Evolutionary conservation across 2,888 invertebrate species (phyloP), one percentile per base, ranked within the genome.

Genomic region (Monopis laevigella): DNA sequence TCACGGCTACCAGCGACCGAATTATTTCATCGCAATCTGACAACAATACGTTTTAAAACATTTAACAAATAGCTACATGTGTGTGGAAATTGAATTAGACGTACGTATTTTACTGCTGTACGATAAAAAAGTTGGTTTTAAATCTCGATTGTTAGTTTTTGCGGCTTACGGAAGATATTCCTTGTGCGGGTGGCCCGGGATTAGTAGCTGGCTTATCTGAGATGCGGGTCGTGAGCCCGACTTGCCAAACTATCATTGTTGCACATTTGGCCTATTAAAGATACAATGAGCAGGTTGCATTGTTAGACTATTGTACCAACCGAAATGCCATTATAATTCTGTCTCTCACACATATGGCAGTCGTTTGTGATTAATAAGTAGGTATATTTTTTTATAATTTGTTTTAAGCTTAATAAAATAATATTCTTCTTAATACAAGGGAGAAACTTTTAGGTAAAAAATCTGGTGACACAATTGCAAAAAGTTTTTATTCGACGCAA

Each of bases 121-220:
- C 32, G 36, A 36, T 21, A 21, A 36, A 36, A 36, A 36, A 36
- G 36, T 36, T 12, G 21, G 36, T 36, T 36, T 21, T 36, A 36
- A 36, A 36, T n/a, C 36, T 21, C 36, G 21, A 36, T 36, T 36
- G 36, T 36, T 36, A 19, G 36, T 36, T 36, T 36, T 36, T 36
- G 36, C 36, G 12, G 21, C 36, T 36, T 19, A 36, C 11, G 11
- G n/a, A 13, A 11, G 19, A 36, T 36, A 19, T 10, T 36, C 21
- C 19, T 36, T 36, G 36, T 36, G 21, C 36, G 36, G 36, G 36
- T 36, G 36, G 36, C 21, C 36, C 21, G 32, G 32, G 36, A 36
- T 36, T 36, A 36, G 19, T 36, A 21, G 11, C 21, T 36, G 12
- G 32, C 21, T 36, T 19, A 36, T 21, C 21, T 19, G 34, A 34